Evolutionary conservation across 2,888 invertebrate genomes (phyloP).

Genomic region (Pristionchus arcanus): DNA sequence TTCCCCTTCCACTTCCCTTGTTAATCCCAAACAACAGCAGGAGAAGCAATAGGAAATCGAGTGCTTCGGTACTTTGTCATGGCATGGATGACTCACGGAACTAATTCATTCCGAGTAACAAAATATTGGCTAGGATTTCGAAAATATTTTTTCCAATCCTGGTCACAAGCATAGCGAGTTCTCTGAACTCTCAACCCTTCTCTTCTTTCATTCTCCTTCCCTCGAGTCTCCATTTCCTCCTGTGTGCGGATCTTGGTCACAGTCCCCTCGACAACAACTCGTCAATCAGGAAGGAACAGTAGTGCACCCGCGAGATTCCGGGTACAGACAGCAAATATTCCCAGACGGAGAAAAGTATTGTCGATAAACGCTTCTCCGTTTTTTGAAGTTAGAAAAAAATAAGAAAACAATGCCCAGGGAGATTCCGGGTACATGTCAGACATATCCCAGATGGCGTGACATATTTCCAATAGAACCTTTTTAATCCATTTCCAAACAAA

Average conservation of each 20-base stretch:
- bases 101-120: not conserved
- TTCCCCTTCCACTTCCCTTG: not conserved
- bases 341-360: not conserved
- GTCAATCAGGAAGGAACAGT: not conserved
- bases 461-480: no score
- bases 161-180: not conserved
- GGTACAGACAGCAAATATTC: not conserved
- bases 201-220: not conserved
- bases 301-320: not conserved
- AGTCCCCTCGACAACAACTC: not conserved
- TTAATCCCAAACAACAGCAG: not conserved
- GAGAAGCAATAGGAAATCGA: not conserved
- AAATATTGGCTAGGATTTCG: not conserved
- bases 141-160: not conserved
- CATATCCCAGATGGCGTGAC: no score
- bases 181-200: not conserved
- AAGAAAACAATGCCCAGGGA: no score
- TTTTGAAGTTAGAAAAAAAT: not conserved
- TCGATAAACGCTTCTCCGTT: not conserved
- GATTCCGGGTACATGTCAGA: no score
- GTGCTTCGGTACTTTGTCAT: not conserved
- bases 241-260: not conserved
- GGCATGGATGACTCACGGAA: not conserved
- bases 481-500: not conserved
- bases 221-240: not conserved